Evolutionary conservation across 37 sponge, comb jelly and placozoan genomes (phyloP).

Genomic region (Beroe ovata): DNA sequence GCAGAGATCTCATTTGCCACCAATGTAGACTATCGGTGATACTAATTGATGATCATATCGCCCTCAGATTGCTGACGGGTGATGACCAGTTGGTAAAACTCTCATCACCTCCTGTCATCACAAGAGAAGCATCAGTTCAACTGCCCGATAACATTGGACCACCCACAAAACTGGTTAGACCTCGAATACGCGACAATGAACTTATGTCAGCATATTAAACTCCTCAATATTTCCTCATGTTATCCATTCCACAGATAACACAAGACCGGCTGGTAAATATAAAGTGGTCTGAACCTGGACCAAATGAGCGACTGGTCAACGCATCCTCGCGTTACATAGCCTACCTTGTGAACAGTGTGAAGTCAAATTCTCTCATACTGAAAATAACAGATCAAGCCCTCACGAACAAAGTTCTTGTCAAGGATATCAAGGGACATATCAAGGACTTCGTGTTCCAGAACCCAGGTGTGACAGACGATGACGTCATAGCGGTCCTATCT

Average conservation of each 20-base stretch:
- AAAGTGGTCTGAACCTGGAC: conserved; percentile 2
- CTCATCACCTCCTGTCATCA: not conserved
- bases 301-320: not conserved
- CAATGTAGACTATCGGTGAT: too few species aligned
- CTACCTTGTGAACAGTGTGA: not conserved
- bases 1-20: too few species aligned
- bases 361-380: not conserved
- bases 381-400: not conserved
- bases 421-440: not conserved
- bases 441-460: conserved; percentile 6
- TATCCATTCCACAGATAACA: not conserved
- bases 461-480: not conserved
- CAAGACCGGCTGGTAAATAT: not conserved
- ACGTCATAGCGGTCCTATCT: not conserved
- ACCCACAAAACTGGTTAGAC: not conserved
- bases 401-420: not conserved
- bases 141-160: not conserved
- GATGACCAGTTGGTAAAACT: not conserved
- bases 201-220: too few species aligned
- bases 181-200: too few species aligned
- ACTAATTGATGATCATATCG: too few species aligned
- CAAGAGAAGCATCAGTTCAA: conserved; percentile 7
- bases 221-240: too few species aligned
- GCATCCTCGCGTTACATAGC: conserved; percentile 19
- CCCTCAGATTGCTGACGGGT: too few species aligned